Percentiles rank a stretch among this genome's conserved stretches.
Conservation (phyloP, 2,797 vertebrate species). For the Poeciliopsis gracilis region DNA sequence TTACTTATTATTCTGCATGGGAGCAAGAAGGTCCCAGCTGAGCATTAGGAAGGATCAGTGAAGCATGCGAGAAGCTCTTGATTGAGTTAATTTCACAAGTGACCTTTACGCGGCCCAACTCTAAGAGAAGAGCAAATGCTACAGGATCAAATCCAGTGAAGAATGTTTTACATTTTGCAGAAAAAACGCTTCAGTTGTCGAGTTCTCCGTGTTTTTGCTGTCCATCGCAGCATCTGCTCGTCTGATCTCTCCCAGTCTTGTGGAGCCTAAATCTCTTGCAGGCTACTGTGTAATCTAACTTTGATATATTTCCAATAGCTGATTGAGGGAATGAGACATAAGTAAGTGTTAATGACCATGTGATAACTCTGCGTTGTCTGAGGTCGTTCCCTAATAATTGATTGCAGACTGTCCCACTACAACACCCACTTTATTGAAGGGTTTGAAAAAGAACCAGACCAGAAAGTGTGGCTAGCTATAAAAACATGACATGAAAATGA, state of each 20-base stretch:
- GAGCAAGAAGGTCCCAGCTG: slow-evolving; percentile 26
- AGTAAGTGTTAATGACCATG: slow-evolving; percentile 22
- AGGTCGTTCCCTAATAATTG: slow-evolving; percentile 17
- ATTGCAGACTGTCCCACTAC: not conserved
- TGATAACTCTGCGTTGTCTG: slow-evolving; percentile 30
- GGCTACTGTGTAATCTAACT: slow-evolving; percentile 2
- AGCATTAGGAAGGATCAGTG: slow-evolving; percentile 57
- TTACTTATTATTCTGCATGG: slow-evolving; percentile 31
- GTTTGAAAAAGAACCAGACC: not conserved
- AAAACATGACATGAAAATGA: not conserved
- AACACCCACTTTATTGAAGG: slow-evolving; percentile 9
- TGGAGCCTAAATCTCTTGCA: slow-evolving; percentile 14
- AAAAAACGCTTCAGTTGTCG: not conserved
- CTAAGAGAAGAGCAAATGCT: slow-evolving; percentile 19
- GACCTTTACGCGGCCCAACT: slow-evolving; percentile 54
- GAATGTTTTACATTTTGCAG: not conserved
- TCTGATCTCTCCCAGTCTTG: slow-evolving; percentile 12
- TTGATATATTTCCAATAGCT: slow-evolving; percentile 9
- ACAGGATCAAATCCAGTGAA: slow-evolving; percentile 3
- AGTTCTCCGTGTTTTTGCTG: slow-evolving; percentile 21
- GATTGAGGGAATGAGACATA: slow-evolving; percentile 7
- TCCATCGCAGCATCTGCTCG: slow-evolving; percentile 2
- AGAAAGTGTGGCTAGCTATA: not conserved
- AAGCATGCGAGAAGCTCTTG: slow-evolving; percentile 45
- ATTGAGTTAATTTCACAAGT: slow-evolving; percentile 62